Conservation (phyloP, 2,113 vertebrate genomes). For the rat (Rattus norvegicus) region DNA sequence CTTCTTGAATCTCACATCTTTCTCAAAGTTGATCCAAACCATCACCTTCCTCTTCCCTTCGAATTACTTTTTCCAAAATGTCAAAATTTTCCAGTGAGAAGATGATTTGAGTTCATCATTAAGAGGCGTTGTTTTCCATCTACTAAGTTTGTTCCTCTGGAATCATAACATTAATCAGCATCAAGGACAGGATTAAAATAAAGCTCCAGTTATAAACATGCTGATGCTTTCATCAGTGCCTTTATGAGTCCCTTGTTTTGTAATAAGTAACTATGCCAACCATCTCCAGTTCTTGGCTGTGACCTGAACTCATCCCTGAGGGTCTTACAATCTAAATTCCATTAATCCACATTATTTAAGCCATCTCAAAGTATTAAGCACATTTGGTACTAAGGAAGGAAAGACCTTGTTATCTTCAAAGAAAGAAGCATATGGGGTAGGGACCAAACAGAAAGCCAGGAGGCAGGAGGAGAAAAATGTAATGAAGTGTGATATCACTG, state of each 20-base stretch:
- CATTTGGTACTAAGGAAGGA: background rate
- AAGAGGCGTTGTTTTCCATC: conserved; percentile 37
- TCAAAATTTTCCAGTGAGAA: background rate
- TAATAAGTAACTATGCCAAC: conserved; percentile 57
- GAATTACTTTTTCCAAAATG: background rate
- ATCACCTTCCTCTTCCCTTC: background rate
- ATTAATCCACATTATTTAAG: background rate
- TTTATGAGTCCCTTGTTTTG: conserved; percentile 1
- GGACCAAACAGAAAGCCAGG: background rate
- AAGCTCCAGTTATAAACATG: conserved; percentile 37
- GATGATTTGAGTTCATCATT: conserved; percentile 44
- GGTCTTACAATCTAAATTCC: background rate
- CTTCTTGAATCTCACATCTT: background rate
- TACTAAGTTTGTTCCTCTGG: background rate
- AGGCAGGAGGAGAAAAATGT: background rate
- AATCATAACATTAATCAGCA: conserved; percentile 54
- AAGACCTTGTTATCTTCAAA: background rate
- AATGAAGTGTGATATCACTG: background rate
- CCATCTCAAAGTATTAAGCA: background rate
- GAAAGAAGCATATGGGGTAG: background rate
- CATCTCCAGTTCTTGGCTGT: background rate
- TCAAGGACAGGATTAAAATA: conserved; percentile 49
- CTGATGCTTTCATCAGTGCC: background rate
- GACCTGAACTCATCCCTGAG: background rate
- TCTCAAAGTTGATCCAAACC: background rate